Conservation (phyloP, 2,113 vertebrate species). For the Vicugna pacos region DNA sequence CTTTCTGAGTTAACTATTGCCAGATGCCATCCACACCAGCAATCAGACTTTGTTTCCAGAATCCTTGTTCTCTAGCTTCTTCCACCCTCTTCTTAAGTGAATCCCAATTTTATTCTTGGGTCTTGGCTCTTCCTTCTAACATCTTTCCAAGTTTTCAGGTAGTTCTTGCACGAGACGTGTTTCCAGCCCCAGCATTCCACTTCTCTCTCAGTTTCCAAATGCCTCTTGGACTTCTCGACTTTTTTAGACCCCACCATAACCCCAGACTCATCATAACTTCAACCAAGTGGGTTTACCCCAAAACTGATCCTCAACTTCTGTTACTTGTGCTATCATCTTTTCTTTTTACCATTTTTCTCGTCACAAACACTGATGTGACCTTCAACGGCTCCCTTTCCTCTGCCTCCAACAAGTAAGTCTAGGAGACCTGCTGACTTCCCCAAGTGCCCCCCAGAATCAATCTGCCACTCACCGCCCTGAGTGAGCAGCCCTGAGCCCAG, state of each 20-base stretch:
- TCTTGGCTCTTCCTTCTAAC: not conserved
- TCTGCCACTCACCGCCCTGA: not conserved
- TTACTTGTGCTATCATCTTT: not conserved
- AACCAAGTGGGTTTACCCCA: not conserved
- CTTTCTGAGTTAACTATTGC: not conserved
- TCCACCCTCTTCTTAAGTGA: not conserved
- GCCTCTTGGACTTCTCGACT: not conserved
- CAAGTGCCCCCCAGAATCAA: not conserved
- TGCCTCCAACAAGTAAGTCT: not conserved
- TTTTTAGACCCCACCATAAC: not conserved
- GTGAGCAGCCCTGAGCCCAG: not conserved
- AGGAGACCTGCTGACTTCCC: not conserved
- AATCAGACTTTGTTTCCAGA: too few relatives aligned
- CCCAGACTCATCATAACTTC: not conserved
- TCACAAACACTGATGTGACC: not conserved
- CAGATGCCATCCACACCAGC: not conserved
- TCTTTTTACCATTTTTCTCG: not conserved
- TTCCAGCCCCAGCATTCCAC: not conserved
- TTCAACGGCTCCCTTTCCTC: not conserved
- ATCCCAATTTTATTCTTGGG: not conserved
- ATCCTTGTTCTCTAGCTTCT: not conserved
- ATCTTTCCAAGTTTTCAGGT: not conserved
- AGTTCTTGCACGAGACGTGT: not conserved
- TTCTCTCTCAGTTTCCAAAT: not conserved
- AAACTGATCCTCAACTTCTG: not conserved